phyloP scores from a whole-genome alignment of 2,797 vertebrate species.

The Distichodus sexfasciatus region DNA sequence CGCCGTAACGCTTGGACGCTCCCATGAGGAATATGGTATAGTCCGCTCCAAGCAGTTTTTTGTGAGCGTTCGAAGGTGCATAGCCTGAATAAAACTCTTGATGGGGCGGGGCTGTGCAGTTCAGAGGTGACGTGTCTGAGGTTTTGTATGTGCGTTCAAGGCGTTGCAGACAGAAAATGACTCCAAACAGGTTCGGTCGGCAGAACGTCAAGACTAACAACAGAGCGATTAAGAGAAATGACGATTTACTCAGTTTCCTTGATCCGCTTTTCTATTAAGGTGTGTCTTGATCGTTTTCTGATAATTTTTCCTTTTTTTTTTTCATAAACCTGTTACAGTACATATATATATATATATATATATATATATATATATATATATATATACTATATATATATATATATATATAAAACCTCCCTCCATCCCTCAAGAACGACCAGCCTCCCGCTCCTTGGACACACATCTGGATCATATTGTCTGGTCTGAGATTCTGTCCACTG shows the following conservation, averaged over 20 bases:
- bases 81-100: neutral
- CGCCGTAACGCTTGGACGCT: neutral
- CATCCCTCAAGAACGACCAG: constrained; percentile 48
- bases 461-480: constrained; percentile 74
- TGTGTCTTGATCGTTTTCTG: too few species aligned
- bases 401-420: too few species aligned
- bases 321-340: too few species aligned
- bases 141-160: neutral
- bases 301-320: too few species aligned
- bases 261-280: too few species aligned
- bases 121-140: neutral
- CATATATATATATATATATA: too few species aligned
- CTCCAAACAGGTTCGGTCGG: neutral
- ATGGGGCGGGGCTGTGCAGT: neutral
- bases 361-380: too few species aligned
- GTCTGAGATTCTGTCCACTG: constrained; percentile 67
- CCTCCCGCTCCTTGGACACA: constrained; percentile 54
- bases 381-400: too few species aligned
- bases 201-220: too few species aligned
- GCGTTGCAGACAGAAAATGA: neutral
- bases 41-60: neutral
- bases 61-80: neutral
- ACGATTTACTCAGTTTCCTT: too few species aligned
- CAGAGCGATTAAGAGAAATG: too few species aligned
- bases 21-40: neutral